Evolutionary conservation across 2,113 vertebrate genomes (phyloP).

Genomic region (Odocoileus hemionus): DNA sequence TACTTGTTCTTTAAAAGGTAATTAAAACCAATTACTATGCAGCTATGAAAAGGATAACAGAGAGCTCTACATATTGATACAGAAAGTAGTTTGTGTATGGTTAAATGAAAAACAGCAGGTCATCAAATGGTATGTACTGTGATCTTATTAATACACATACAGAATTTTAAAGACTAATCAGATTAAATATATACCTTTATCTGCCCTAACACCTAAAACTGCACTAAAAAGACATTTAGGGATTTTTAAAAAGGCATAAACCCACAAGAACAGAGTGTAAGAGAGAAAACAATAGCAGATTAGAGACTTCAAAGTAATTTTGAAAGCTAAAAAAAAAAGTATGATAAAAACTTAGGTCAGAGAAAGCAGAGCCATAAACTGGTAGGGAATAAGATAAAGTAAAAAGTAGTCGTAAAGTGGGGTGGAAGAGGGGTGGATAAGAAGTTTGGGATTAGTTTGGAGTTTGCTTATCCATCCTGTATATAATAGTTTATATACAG

Average conservation of each 20-base stretch:
- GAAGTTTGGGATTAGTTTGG: not conserved
- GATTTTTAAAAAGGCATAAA: not conserved
- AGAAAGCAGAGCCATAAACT: not conserved
- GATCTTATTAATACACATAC: not conserved
- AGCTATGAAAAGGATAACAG: not conserved
- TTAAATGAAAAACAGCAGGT: not conserved
- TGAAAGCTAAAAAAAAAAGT: not conserved
- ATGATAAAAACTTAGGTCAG: not conserved
- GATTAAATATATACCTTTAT: not conserved
- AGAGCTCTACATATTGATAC: not conserved
- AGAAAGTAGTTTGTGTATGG: not conserved
- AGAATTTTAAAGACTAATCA: not conserved
- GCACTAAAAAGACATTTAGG: not conserved
- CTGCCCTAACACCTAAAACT: not conserved
- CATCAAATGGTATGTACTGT: not conserved
- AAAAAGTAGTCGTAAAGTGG: not conserved
- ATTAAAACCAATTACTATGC: not conserved
- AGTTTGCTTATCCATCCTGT: not conserved
- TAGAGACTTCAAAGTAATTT: not conserved
- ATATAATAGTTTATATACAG: not conserved
- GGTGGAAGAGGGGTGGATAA: not conserved
- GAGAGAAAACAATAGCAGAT: not conserved
- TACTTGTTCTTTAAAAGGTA: conserved; percentile 8
- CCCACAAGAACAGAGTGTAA: not conserved
- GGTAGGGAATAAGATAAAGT: not conserved